Evolutionary conservation across 2,888 invertebrate genomes (phyloP).

Genomic region (Melikaiella ostensackeni): DNA sequence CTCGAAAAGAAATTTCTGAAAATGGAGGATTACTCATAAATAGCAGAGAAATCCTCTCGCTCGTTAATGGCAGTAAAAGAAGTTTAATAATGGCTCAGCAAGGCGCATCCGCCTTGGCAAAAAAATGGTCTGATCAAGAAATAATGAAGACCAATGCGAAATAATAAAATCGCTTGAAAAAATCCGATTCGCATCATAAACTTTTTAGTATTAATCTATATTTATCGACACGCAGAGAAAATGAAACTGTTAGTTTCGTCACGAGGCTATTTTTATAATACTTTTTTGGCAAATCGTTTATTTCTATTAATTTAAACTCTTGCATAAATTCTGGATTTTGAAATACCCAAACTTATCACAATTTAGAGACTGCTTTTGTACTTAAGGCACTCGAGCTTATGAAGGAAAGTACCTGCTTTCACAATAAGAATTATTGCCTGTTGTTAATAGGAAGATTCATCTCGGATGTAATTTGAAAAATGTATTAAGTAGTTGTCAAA

Average conservation of each 20-base stretch:
- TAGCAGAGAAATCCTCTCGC: slow-evolving; percentile 85
- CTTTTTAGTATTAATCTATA: neutral
- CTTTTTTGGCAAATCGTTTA: neutral
- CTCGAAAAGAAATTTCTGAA: slow-evolving; percentile 84
- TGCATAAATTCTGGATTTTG: neutral
- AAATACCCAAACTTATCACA: neutral
- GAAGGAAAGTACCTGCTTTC: slow-evolving; percentile 1
- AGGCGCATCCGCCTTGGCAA: slow-evolving; percentile 79
- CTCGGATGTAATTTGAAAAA: too few relatives aligned
- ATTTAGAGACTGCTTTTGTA: neutral
- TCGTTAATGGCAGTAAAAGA: slow-evolving; percentile 90
- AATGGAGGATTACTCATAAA: slow-evolving; percentile 88
- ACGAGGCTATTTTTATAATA: neutral
- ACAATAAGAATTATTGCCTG: neutral
- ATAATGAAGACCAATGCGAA: neutral
- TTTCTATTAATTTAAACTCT: too few relatives aligned
- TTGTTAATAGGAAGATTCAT: too few relatives aligned
- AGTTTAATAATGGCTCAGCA: slow-evolving; percentile 91
- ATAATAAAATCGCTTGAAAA: neutral
- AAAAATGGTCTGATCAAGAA: slow-evolving; percentile 44
- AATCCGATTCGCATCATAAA: neutral
- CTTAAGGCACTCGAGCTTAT: neutral
- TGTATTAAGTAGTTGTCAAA: too few relatives aligned
- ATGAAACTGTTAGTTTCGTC: neutral
- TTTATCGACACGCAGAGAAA: neutral